A percentile compares a stretch with the other conserved stretches of the same genome.
phyloP scores from a whole-genome alignment of 2,113 vertebrate genomes.

The Atherinomorus stipes region DNA sequence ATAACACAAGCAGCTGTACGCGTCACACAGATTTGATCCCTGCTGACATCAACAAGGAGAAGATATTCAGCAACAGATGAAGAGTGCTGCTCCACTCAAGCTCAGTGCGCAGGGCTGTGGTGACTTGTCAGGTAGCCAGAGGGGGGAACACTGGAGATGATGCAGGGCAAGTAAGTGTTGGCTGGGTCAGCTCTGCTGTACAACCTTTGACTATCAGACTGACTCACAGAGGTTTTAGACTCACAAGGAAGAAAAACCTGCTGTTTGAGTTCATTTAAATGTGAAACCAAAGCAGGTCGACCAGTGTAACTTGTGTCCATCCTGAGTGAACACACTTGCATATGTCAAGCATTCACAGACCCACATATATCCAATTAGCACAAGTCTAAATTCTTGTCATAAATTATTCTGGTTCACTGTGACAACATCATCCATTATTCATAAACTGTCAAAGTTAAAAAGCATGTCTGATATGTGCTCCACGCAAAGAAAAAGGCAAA shows the following conservation, averaged over 20 bases:
- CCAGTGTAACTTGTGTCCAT: neutral
- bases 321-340: neutral
- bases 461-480: slow-evolving; percentile 1
- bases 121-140: slow-evolving; percentile 47
- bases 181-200: slow-evolving; percentile 55
- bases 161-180: slow-evolving; percentile 46
- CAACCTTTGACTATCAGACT: slow-evolving; percentile 56
- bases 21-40: slow-evolving; percentile 33
- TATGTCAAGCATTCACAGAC: neutral
- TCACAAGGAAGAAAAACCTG: slow-evolving; percentile 23
- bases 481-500: slow-evolving; percentile 3
- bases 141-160: slow-evolving; percentile 64
- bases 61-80: slow-evolving; percentile 46
- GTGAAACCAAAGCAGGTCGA: slow-evolving; percentile 34
- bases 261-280: slow-evolving; percentile 53
- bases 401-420: slow-evolving; percentile 40
- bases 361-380: slow-evolving; percentile 9
- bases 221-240: slow-evolving; percentile 54
- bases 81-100: slow-evolving; percentile 42
- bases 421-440: slow-evolving; percentile 43
- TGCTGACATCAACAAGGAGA: slow-evolving; percentile 39
- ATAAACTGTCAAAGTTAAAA: slow-evolving; percentile 22
- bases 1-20: slow-evolving; percentile 19
- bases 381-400: slow-evolving; percentile 3
- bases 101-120: slow-evolving; percentile 17